Base-by-base conservation (phyloP, 2,888 invertebrate species). In the Rhagophthalmus giganteus region DNA sequence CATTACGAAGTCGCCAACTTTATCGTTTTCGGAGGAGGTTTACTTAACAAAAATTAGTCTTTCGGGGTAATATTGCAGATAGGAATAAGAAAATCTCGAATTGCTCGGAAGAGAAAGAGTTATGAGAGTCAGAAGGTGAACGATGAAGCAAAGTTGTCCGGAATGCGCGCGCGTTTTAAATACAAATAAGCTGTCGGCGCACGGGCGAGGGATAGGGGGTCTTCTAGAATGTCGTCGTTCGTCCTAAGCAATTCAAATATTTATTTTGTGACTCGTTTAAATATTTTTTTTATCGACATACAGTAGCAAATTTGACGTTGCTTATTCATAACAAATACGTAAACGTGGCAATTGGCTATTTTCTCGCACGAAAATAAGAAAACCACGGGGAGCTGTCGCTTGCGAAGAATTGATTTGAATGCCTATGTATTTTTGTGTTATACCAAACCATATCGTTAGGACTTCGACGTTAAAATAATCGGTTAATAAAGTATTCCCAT, bases 171-270 rank as follows among this genome's bases (percentile, higher is more conserved):
- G 49, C 38, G 49, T 42, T 49, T 41, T 49, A 49, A 41, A 49
- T 49, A 42, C 42, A 49, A 49, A 49, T 49, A 48, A 40, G 34
- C 8, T 25, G 25, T n/a, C n/a, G n/a, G n/a, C n/a, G n/a, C n/a
- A n/a, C n/a, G n/a, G n/a, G n/a, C n/a, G n/a, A n/a, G n/a, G n/a
- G n/a, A n/a, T n/a, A n/a, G 20, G 16, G 40, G 10, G 26, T 15
- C 27, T 39, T 39, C 39, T 20, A 10, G 14, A 20, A 31, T 12
- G 24, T 5, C 10, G 24, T 8, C 30, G 31, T 14, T 40, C 24
- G 11, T 31, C 24, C 12, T 12, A 16, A 12, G 12, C 32, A 40
- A 40, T 25, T 47, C 31, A 47, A 47, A 47, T 47, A 47, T 47
- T 47, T 47, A 39, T 39, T 47, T 39, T 47, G 33, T 39, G 20